Conservation (phyloP, 2,888 invertebrate genomes). For the Drosophila pegasa region DNA sequence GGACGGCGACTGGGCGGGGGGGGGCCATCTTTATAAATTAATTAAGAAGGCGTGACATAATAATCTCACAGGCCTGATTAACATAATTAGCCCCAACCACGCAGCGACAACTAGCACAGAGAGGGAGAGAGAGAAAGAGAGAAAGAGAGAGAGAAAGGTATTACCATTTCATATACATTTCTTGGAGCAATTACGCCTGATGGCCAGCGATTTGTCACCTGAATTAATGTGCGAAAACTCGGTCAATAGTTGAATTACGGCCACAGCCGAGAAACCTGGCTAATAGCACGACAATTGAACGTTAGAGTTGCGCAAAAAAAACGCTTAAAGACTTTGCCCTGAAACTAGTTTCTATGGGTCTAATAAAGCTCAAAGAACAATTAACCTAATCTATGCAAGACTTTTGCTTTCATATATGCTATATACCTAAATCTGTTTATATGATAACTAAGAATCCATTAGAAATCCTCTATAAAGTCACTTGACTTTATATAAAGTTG, state of each 20-base stretch:
- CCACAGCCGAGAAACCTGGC: slow-evolving; percentile 27
- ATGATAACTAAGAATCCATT: not conserved
- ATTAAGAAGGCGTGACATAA: slow-evolving; percentile 77
- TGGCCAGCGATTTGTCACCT: slow-evolving; percentile 44
- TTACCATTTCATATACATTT: slow-evolving; percentile 20
- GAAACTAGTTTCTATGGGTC: not conserved
- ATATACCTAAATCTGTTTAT: too few species aligned
- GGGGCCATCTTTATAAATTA: slow-evolving; percentile 59
- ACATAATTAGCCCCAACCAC: slow-evolving; percentile 51
- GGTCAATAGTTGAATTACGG: slow-evolving; percentile 43
- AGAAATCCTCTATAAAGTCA: not conserved
- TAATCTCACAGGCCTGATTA: slow-evolving; percentile 52
- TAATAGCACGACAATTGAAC: slow-evolving; percentile 20
- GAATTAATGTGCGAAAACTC: slow-evolving; percentile 43
- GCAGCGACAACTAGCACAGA: slow-evolving; percentile 32
- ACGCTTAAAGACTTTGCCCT: not conserved
- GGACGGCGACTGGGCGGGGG: slow-evolving; percentile 5
- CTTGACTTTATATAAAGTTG: not conserved
- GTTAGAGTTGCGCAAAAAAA: not conserved
- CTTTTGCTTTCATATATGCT: too few species aligned
- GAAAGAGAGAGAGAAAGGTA: not conserved
- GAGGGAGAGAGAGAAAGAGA: not conserved
- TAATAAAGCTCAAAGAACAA: not conserved
- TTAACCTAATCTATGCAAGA: not conserved
- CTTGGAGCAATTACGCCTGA: slow-evolving; percentile 46